These are phyloP conservation scores for Acromyrmex heyeri DNA, from an alignment of 1,140 invertebrate species.

Conservation along the genomic window DNA sequence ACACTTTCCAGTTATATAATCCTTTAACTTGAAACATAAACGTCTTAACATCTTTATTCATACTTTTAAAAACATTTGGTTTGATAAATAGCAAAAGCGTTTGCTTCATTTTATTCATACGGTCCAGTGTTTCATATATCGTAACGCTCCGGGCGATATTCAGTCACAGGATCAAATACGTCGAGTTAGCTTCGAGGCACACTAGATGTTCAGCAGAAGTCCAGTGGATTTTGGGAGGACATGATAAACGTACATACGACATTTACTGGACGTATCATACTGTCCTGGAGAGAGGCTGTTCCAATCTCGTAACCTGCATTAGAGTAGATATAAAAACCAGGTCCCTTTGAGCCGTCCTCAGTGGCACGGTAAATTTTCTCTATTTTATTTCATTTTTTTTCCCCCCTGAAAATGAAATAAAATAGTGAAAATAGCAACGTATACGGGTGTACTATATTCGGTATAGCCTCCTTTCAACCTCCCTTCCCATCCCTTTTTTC, in stretches of 20 bases:
- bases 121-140: slow-evolving; percentile 27
- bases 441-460: not conserved
- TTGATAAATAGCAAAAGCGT: slow-evolving; percentile 37
- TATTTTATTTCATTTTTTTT: slow-evolving; percentile 26
- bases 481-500: not conserved
- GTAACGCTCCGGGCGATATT: slow-evolving; percentile 31
- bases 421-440: slow-evolving; percentile 21
- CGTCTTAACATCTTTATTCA: slow-evolving; percentile 9
- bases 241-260: slow-evolving; percentile 58
- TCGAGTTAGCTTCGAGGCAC: slow-evolving; percentile 57
- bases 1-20: not conserved
- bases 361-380: not conserved
- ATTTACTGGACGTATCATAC: slow-evolving; percentile 43
- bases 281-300: slow-evolving; percentile 21
- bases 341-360: slow-evolving; percentile 26
- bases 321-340: slow-evolving; percentile 34
- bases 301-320: slow-evolving; percentile 52
- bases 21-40: slow-evolving; percentile 16
- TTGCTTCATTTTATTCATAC: slow-evolving; percentile 49
- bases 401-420: slow-evolving; percentile 15
- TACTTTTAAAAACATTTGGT: not conserved
- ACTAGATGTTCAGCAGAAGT: slow-evolving; percentile 35
- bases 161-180: slow-evolving; percentile 60
- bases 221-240: slow-evolving; percentile 54
- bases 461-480: not conserved